phyloP scores from a whole-genome alignment of 2,888 invertebrate species.

The Metalampra italica region DNA sequence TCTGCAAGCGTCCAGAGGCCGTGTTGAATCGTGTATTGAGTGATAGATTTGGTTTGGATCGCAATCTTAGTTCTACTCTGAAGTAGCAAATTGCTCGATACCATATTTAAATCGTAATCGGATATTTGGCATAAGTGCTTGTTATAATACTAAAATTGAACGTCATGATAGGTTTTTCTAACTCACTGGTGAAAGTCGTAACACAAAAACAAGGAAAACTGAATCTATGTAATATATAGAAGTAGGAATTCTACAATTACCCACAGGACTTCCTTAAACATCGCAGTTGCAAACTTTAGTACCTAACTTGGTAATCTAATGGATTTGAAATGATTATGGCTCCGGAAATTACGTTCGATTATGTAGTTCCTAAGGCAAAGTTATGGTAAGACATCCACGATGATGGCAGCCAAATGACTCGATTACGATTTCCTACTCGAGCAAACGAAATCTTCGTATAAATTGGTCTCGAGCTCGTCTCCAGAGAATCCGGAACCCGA shows the following conservation, averaged over 20 bases:
- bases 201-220: not conserved
- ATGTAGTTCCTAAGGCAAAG: conserved; percentile 37
- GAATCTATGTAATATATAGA: not conserved
- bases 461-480: conserved; percentile 20
- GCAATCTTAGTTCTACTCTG: not conserved
- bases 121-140: not conserved
- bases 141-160: too few relatives aligned
- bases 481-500: conserved; percentile 18
- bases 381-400: conserved; percentile 33
- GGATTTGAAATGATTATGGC: conserved; percentile 44
- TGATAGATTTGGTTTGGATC: not conserved
- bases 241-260: not conserved
- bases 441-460: conserved; percentile 22
- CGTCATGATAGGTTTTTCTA: too few relatives aligned
- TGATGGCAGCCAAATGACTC: conserved; percentile 23
- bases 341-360: conserved; percentile 58
- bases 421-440: conserved; percentile 21
- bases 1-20: not conserved
- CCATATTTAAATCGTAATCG: not conserved
- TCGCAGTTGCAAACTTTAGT: not conserved
- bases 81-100: not conserved
- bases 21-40: not conserved
- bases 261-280: not conserved
- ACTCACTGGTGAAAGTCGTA: too few relatives aligned
- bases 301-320: conserved; percentile 21